Evolutionary conservation across 2,888 invertebrate genomes (phyloP), one percentile per base, ranked within the genome.

Genomic region (Eucriotettix oculatus): DNA sequence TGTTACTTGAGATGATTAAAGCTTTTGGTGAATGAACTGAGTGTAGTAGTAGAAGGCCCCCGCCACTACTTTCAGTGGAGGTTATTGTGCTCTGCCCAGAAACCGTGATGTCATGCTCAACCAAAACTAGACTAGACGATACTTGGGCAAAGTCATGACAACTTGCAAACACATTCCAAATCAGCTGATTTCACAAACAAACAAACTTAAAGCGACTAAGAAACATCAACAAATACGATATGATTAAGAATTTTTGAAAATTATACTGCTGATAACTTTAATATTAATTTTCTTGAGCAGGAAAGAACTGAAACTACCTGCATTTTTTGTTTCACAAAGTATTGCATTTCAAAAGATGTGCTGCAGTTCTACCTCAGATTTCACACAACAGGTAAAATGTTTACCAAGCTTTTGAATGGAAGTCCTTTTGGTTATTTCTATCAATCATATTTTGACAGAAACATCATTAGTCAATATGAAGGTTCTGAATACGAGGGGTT

Each of bases 51-150:
- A 58, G 29, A 29, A 29, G 29, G 29, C 29, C 29, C 29, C 29
- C 29, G 29, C 29, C 29, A 29, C 29, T 29, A 29, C 54, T 54
- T 12, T n/a, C 29, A 16, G n/a, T 11, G 60, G 55, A 60, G 61
- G 63, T 63, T 61, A 63, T 63, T 63, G 63, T 63, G 61, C 56
- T 60, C 58, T 29, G 29, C 29, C 17, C 55, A 56, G 61, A 63
- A 63, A 62, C 58, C 61, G 64, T 64, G 61, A 61, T 63, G 65
- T 65, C 65, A 65, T 64, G 64, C 61, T 63, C 61, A 60, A 60
- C 61, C 62, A 63, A 63, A 63, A 63, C 63, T 62, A 60, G 61
- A 60, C 62, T 59, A 60, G 57, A 58, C 58, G 57, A 54, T 52
- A 42, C 58, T 16, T 53, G 41, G 61, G 60, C 60, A 59, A n/a